These are phyloP conservation scores for Miniopterus natalensis DNA, from an alignment of 2,113 vertebrate species.

Conservation along the genomic window DNA sequence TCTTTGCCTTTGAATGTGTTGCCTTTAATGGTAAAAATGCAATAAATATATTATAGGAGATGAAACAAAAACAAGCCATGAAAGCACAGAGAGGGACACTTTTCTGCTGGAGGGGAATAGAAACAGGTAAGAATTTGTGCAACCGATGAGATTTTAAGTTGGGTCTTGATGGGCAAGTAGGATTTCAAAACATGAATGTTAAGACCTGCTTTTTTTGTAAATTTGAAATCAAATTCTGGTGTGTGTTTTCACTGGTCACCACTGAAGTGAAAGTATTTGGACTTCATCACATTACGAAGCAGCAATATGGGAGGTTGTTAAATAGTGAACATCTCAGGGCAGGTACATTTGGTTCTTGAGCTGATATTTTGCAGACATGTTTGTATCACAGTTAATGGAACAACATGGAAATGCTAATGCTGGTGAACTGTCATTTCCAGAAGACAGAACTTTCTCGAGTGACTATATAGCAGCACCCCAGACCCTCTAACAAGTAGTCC, in stretches of 20 bases:
- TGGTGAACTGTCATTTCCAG: neutral
- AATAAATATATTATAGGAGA: neutral
- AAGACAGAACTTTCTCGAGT: neutral
- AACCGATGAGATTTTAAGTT: neutral
- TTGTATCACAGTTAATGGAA: neutral
- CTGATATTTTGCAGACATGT: neutral
- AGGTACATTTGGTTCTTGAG: neutral
- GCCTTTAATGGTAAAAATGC: neutral
- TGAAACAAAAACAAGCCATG: conserved; percentile 1
- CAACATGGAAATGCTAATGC: neutral
- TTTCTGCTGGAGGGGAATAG: neutral
- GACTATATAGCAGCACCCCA: neutral
- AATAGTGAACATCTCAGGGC: neutral
- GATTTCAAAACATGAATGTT: conserved; percentile 46
- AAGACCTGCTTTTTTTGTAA: neutral
- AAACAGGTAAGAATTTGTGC: conserved; percentile 4
- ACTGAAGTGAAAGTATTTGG: neutral
- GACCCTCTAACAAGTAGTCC: neutral
- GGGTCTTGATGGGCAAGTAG: neutral
- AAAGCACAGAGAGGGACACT: neutral
- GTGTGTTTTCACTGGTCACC: neutral
- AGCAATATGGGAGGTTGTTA: neutral
- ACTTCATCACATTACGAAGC: neutral
- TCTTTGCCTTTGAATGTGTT: neutral
- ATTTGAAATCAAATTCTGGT: neutral